Percentiles rank a stretch among this genome's conserved stretches.
These are phyloP conservation scores for Hypotaenidia okinawae DNA, from an alignment of 2,797 vertebrate genomes.

Conservation along the genomic window DNA sequence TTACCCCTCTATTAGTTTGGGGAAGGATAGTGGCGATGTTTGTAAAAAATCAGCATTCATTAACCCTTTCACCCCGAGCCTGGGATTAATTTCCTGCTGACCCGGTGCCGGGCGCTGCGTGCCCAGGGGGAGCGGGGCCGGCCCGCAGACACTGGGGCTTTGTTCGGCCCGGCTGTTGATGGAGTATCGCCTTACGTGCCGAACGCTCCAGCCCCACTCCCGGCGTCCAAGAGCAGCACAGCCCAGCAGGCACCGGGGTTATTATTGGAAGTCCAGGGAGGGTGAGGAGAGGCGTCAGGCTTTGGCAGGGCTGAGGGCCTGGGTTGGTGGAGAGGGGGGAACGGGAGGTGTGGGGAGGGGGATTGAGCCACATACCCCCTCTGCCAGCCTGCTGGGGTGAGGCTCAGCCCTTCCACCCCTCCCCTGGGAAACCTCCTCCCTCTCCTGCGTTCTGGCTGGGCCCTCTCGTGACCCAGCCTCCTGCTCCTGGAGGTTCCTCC, in stretches of 20 bases:
- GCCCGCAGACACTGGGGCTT: constrained; percentile 50
- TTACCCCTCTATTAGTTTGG: constrained; percentile 16
- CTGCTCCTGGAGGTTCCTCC: not conserved
- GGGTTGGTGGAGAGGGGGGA: not conserved
- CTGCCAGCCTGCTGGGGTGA: not conserved
- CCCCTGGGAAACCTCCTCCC: not conserved
- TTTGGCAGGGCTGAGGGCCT: not conserved
- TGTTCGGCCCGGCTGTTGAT: constrained; percentile 22
- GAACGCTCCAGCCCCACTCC: constrained; percentile 13
- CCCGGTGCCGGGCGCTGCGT: not conserved
- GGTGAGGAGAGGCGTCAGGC: not conserved
- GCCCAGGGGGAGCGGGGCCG: not conserved
- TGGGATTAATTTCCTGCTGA: constrained; percentile 42
- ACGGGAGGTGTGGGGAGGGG: fast-evolving
- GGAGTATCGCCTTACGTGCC: constrained; percentile 45
- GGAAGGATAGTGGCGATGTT: not conserved
- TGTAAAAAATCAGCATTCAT: constrained; percentile 51
- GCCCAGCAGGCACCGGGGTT: constrained; percentile 32
- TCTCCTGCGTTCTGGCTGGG: fast-evolving
- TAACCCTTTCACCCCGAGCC: constrained; percentile 53
- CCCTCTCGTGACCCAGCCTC: fast-evolving
- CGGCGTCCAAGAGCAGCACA: constrained; percentile 48
- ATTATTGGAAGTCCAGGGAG: not conserved
- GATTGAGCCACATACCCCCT: not conserved
- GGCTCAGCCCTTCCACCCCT: not conserved